Percentiles rank a stretch among this genome's conserved stretches.
phyloP scores from a whole-genome alignment of 1,140 invertebrate genomes.

The Cotesia glomerata region DNA sequence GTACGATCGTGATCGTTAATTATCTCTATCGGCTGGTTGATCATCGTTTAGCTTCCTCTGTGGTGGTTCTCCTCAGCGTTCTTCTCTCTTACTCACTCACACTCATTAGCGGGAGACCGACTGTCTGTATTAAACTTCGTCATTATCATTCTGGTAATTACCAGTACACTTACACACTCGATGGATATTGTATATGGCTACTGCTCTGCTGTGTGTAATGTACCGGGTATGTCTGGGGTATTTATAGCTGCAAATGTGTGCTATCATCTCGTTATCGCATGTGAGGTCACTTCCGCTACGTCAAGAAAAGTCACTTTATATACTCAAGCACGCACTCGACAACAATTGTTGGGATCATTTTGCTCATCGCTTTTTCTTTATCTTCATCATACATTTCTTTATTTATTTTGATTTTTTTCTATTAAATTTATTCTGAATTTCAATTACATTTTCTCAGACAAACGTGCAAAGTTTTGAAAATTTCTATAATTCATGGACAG shows the following conservation, averaged over 20 bases:
- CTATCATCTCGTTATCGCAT: constrained; percentile 48
- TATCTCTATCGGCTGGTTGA: constrained; percentile 55
- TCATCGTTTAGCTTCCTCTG: constrained; percentile 39
- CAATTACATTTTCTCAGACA: no score
- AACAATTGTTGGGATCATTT: constrained; percentile 7
- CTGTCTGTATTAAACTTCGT: constrained; percentile 33
- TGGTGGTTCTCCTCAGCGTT: not conserved
- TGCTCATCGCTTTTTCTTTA: not conserved
- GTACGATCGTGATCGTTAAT: constrained; percentile 61
- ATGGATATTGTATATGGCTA: not conserved
- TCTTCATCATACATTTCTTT: not conserved
- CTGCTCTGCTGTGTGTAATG: no score
- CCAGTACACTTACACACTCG: constrained; percentile 25
- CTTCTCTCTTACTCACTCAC: not conserved
- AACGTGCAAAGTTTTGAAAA: no score
- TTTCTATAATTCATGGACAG: no score
- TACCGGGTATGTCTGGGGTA: no score
- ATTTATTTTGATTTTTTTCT: no score
- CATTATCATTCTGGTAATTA: constrained; percentile 62
- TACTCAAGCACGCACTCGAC: not conserved
- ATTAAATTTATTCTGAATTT: no score
- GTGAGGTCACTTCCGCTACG: constrained; percentile 9
- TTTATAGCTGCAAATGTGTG: constrained; percentile 8
- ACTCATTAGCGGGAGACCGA: not conserved
- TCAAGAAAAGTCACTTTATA: constrained; percentile 4